Base-by-base conservation (phyloP, 2,113 vertebrate species). In the Hippocampus abdominalis region DNA sequence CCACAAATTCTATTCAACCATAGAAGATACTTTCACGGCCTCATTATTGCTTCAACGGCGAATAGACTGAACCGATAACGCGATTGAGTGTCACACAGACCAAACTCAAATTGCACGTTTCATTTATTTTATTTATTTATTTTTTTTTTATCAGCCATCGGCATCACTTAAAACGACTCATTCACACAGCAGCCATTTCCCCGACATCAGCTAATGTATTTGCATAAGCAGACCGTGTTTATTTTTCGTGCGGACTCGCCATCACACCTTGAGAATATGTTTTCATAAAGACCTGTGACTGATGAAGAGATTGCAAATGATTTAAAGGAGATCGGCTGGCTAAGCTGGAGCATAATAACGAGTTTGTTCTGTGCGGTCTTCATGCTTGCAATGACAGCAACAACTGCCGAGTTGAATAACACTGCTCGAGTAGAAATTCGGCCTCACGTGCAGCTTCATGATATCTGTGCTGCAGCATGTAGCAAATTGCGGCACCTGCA, bases 191-290 rank as follows among this genome's bases (percentile, higher is more conserved):
- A 71, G 82, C 71, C 16, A 51, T 76, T 40, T 56, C 74, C 72
- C 79, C 66, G 53, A 72, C 78, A 82, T 81, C 80, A 81, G 66
- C 82, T 84, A 84, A 80, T 82, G 76, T 86, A 87, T 89, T 87
- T 88, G 83, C 85, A 86, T 81, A 87, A 88, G 83, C 85, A 85
- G 78, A 83, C 86, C 86, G 86, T 84, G 83, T 90, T 86, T 90
- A 89, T 89, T 89, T 88, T 87, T 70, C 87, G 82, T 69, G 72
- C 72, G 78, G 80, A 80, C 78, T 82, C 69, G 84, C 64, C 84
- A 81, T 89, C 77, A 71, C 23, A 80, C 53, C 57, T 57, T 62
- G 46, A 78, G 71, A 84, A 84, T 77, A 68, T 46, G 67, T 60
- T 81, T 85, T 20, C 27, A 12, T 9, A n/a, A 36, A 63, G 29